Evolutionary conservation across 2,797 vertebrate species (phyloP), one percentile per base, ranked within the genome.

Genomic region (Enteromius viviparus): DNA sequence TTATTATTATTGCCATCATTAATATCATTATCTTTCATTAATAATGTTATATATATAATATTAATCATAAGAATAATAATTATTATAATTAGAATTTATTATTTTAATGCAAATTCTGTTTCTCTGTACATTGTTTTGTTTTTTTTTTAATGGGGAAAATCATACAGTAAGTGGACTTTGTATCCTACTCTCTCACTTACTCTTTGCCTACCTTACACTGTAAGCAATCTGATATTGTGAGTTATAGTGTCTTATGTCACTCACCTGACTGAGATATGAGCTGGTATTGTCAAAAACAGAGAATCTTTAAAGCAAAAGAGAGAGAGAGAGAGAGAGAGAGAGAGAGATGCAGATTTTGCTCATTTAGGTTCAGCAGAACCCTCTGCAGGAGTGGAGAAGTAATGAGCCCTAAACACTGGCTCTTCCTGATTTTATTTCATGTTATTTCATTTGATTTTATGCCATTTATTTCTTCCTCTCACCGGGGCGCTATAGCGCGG

Each of bases 401-500:
- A 88, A 88, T 83, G 81, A 76, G 85, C 83, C 84, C 60, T 79
- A 84, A 86, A 85, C 66, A 12, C 80, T 72, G 79, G 53, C 47
- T 86, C 72, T 82, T 86, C 78, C 86, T 87, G 85, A 87, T 87
- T 87, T 87, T 84, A 87, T 89, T 88, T 89, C 37, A 80, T 75
- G 81, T 85, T 69, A 85, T 87, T 89, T 86, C 78, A 87, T 88
- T 86, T 86, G 86, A 89, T 87, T 86, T 79, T 79, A 86, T 82
- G 81, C 81, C 76, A 84, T 87, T 85, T 88, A 87, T 88, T 85
- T 84, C 76, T 70, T 47, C 45, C 82, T 85, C 78, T 62, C 84
- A 47, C 68, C 42, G 64, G 49, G 65, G 72, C 64, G 58, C 81
- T 42, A 21, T 84, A 85, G 69, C 53, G 3, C 77, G 4, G 82